phyloP scores from a whole-genome alignment of 1,140 invertebrate species.

The Ladona fulva region DNA sequence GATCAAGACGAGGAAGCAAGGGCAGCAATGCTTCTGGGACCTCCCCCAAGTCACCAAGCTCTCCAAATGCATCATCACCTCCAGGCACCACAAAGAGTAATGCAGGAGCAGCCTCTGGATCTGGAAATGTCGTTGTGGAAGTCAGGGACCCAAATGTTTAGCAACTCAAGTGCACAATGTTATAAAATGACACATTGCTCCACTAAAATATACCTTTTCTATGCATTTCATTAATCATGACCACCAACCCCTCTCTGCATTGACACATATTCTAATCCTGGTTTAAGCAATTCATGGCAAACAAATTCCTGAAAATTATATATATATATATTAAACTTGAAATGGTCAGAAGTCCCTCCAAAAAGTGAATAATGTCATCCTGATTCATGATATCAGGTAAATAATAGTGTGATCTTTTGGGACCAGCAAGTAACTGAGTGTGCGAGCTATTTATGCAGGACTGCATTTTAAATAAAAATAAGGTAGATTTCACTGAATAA shows the following conservation, averaged over 20 bases:
- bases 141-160: background rate
- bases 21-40: background rate
- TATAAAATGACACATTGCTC: background rate
- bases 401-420: background rate
- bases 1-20: background rate
- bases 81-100: background rate
- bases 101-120: background rate
- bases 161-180: background rate
- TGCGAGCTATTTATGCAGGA: background rate
- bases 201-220: background rate
- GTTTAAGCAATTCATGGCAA: background rate
- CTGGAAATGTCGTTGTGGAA: background rate
- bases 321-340: slow-evolving; percentile 5
- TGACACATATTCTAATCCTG: background rate
- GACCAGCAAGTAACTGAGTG: background rate
- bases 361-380: background rate
- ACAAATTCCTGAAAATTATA: background rate
- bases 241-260: background rate
- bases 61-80: background rate
- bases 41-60: background rate
- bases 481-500: background rate
- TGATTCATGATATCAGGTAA: background rate
- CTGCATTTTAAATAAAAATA: background rate
- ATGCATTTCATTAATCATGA: background rate
- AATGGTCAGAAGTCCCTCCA: slow-evolving; percentile 7